phyloP scores from a whole-genome alignment of 2,797 vertebrate genomes.

The Mormyrus proboscirostris region DNA sequence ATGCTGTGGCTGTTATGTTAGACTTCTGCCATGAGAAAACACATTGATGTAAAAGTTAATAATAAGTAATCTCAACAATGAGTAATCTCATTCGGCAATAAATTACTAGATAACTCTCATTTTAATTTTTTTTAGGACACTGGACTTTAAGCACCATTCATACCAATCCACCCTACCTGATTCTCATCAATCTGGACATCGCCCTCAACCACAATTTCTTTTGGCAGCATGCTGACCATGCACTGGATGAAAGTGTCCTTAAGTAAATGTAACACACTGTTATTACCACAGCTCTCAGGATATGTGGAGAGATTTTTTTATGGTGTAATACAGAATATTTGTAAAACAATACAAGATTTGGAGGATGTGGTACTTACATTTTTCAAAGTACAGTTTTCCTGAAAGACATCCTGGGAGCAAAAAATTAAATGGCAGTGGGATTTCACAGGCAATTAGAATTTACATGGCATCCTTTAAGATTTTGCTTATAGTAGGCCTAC shows the following conservation, averaged over 20 bases:
- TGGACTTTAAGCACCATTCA: background rate
- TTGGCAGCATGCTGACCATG: conserved; percentile 23
- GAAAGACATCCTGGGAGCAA: background rate
- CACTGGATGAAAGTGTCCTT: conserved; percentile 29
- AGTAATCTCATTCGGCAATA: background rate
- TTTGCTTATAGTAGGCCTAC: conserved; percentile 21
- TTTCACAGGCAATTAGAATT: background rate
- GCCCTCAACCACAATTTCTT: conserved; percentile 27
- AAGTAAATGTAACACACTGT: conserved; percentile 5
- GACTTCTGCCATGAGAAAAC: conserved; percentile 10
- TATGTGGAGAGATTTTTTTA: background rate
- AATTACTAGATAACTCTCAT: background rate
- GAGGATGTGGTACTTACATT: background rate
- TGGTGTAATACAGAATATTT: background rate
- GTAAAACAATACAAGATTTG: background rate
- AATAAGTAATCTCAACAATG: background rate
- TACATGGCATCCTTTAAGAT: background rate
- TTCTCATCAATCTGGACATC: conserved; percentile 19
- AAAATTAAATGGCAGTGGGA: background rate
- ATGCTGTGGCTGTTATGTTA: conserved; percentile 27
- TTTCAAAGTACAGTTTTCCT: background rate
- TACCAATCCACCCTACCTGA: conserved; percentile 28
- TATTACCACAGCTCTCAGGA: background rate
- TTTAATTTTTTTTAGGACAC: background rate
- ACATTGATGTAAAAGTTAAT: conserved; percentile 7